A percentile compares a stretch with the other conserved stretches of the same genome.
phyloP scores from a whole-genome alignment of 2,888 invertebrate genomes.

The Linnaemya tessellans region DNA sequence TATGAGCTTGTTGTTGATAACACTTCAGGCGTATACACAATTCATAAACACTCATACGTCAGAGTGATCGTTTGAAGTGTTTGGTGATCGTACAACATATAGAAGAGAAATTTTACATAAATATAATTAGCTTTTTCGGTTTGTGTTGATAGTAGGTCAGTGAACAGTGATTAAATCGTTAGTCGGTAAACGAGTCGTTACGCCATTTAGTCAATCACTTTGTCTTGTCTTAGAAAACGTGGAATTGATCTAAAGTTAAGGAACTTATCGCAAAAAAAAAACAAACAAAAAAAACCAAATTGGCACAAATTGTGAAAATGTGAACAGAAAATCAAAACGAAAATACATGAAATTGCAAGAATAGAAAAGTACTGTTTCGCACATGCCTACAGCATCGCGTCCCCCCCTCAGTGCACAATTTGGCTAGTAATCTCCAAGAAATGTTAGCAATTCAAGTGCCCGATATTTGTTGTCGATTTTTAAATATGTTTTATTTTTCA shows the following conservation, averaged over 20 bases:
- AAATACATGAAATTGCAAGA: constrained; percentile 14
- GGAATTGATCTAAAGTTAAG: neutral
- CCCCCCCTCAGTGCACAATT: neutral
- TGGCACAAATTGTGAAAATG: neutral
- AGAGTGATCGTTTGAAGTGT: constrained; percentile 47
- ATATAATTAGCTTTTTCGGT: constrained; percentile 20
- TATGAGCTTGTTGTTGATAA: constrained; percentile 43
- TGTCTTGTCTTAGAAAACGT: neutral
- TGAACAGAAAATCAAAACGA: constrained; percentile 2
- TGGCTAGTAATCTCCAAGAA: neutral
- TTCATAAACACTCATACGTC: constrained; percentile 58
- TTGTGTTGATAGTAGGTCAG: constrained; percentile 9
- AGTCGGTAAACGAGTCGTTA: neutral
- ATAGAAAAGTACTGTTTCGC: neutral
- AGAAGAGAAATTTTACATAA: neutral
- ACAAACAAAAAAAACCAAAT: neutral
- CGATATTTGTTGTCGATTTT: neutral
- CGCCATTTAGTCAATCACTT: neutral
- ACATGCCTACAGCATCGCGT: neutral
- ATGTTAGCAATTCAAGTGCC: constrained; percentile 30
- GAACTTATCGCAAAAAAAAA: neutral
- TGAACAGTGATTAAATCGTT: constrained; percentile 22
- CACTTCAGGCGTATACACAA: constrained; percentile 57
- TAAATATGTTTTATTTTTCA: neutral
- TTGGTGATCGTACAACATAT: constrained; percentile 13